Evolutionary conservation across 64 coral and sea anemone species (phyloP), one percentile per base, ranked within the genome.

Genomic region (Hydrozoanthus tunicans): DNA sequence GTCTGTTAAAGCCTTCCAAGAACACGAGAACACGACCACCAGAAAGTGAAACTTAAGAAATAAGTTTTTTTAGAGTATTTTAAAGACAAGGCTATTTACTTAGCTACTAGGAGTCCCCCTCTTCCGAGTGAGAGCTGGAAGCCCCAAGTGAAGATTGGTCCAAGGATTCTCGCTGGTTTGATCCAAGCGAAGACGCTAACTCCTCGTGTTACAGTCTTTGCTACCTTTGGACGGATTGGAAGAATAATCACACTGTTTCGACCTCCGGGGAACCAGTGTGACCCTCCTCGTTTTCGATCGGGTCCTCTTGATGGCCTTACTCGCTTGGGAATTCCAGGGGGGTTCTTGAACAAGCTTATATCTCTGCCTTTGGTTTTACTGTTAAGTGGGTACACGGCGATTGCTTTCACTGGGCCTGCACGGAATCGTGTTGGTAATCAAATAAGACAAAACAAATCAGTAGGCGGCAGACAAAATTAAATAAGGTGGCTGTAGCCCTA

Each of bases 111-210:
- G 10, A 52, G 9, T 60, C 84, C 70, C 9, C 68, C 15, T 32
- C 54, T 70, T 73, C 84, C 84, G 24, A 88, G 84, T 10, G 53
- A 88, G 9, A 88, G 12, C 11, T 73, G 24, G 66, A 88, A 75
- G 12, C 68, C 67, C 84, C 84, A 88, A 5, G 68, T 88, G 23
- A 88, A 75, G 10, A 88, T 74, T 2, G 55, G 20, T 11, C 84
- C 84, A 25, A 32, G 27, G 4, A 8, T 6, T 24, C 84, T 88
- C 14, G 0, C 11, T 23, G 84, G 84, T 15, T 88, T 88, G 24
- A 88, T 88, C 84, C 84, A 88, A 56, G 69, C 69, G 43, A 88
- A 88, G 24, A 88, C 84, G 55, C 84, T 88, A 32, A 88, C 58
- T 51, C 84, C 68, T 24, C 23, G 14, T 14, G n/a, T 59, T 27